Evolutionary conservation across 2,113 vertebrate genomes (phyloP), one percentile per base, ranked within the genome.

Genomic region (Ascaphus truei): DNA sequence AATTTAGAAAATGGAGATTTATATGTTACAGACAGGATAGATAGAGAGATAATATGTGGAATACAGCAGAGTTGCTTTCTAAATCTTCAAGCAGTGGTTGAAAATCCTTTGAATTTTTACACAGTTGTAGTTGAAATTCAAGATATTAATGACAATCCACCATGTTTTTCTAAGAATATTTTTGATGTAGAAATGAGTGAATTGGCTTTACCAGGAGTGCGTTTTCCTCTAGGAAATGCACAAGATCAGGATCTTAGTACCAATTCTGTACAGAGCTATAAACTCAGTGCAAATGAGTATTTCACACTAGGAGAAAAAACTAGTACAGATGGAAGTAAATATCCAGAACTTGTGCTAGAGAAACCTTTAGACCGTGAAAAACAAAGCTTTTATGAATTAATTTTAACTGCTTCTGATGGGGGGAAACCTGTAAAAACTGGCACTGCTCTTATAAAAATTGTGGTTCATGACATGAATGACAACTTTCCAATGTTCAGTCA

Each of bases 91-190:
- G 75, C 80, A 3, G 63, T 51, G 30, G 61, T 25, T 64, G 63
- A 31, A 75, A 63, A 59, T 48, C 74, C 61, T 66, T 68, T 9
- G 73, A 74, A 36, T 81, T 73, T 69, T 61, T 81, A 26, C 66
- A 75, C 37, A 59, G 77, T 60, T 65, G 41, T 29, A 43, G 26
- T 66, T 18, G 36, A 66, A 22, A 55, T 66, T 7, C 75, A 88
- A 48, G 90, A 92, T 37, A 77, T 82, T 30, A 91, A 92, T 2
- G 89, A 92, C 45, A 92, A 91, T 66, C 2, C 73, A 5, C 81
- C 80, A 0, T 22, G 11, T 2, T 88, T 90, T 50, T 64, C 62
- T 5, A 45, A 2, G 9, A 82, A 72, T 2, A 47, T 11, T 30
- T 76, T 84, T 7, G 62, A 79, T 0, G 41, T 84, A 26, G 67